Evolutionary conservation across 92 coral and sea anemone genomes (phyloP), one percentile per base, ranked within the genome.

Genomic region (Porites divaricata): DNA sequence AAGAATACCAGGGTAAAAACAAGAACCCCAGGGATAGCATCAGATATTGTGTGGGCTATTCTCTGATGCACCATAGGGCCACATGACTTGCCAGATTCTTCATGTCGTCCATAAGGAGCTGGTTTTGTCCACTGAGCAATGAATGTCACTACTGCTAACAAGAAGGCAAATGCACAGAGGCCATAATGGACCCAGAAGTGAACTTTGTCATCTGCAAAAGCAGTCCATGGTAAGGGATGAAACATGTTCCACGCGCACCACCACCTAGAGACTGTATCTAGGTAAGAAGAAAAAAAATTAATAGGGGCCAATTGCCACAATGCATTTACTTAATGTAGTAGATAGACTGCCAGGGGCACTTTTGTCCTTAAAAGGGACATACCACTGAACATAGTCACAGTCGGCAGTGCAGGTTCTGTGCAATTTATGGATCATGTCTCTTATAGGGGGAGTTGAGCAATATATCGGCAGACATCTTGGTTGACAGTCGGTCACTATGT

Each of bases 171-270:
- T 25, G 57, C 76, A 67, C 90, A 86, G 15, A 90, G 86, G 10
- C 93, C 90, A 72, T 90, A 90, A 65, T 86, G 93, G 53, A 90
- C 81, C 93, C 90, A 90, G 62, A 90, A 86, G 70, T 86, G 93
- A 11, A 54, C 79, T 49, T 68, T 52, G 25, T 86, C 88, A 21
- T 75, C 69, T 66, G 67, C 66, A 66, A 90, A 90, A 35, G 93
- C 85, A 45, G 61, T 86, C 93, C 93, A 90, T 12, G 93, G 93
- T 63, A 90, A 74, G 14, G 90, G 58, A 24, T 75, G 75, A 65
- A 76, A 67, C 89, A 89, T 85, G 20, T 50, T 52, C 50, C 2
- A n/a, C n/a, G n/a, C n/a, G n/a, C n/a, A n/a, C n/a, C n/a, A 6
- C 41, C 21, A 12, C 15, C 26, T 23, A 16, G 7, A 24, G 11